A percentile compares a stretch with the other conserved stretches of the same genome.
phyloP scores from a whole-genome alignment of 2,113 vertebrate genomes.

The Pongo abelii region DNA sequence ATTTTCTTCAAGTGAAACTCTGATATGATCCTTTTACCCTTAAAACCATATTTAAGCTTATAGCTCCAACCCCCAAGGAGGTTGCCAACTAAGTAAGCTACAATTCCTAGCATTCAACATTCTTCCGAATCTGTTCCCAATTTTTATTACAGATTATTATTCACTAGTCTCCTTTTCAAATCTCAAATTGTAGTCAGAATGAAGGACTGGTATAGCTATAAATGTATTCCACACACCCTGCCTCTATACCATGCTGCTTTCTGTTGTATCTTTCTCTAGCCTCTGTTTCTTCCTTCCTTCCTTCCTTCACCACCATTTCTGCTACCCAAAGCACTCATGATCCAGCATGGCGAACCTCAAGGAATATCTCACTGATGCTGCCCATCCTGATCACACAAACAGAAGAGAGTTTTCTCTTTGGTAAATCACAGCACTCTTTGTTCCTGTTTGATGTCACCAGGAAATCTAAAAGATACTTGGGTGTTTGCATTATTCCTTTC shows the following conservation, averaged over 20 bases:
- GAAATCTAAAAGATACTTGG: not conserved
- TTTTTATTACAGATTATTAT: conserved; percentile 13
- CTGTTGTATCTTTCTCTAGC: not conserved
- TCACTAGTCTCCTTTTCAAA: not conserved
- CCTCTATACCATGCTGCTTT: not conserved
- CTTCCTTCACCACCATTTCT: not conserved
- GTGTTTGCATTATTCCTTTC: not conserved
- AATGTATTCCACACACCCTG: not conserved
- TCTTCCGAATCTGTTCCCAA: not conserved
- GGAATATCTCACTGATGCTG: not conserved
- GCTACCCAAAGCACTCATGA: not conserved
- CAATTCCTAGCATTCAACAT: not conserved
- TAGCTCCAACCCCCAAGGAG: not conserved
- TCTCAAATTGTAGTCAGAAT: not conserved
- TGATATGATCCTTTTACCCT: not conserved
- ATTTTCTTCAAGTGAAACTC: conserved; percentile 18
- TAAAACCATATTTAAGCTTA: not conserved
- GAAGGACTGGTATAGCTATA: not conserved
- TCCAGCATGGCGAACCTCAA: not conserved
- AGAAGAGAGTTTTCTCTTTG: not conserved
- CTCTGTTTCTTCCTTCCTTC: not conserved
- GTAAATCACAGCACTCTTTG: not conserved
- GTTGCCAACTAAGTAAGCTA: not conserved
- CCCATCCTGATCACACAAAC: not conserved
- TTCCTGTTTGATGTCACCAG: not conserved